Evolutionary conservation across 2,113 vertebrate genomes (phyloP).

Genomic region (Miniopterus natalensis): DNA sequence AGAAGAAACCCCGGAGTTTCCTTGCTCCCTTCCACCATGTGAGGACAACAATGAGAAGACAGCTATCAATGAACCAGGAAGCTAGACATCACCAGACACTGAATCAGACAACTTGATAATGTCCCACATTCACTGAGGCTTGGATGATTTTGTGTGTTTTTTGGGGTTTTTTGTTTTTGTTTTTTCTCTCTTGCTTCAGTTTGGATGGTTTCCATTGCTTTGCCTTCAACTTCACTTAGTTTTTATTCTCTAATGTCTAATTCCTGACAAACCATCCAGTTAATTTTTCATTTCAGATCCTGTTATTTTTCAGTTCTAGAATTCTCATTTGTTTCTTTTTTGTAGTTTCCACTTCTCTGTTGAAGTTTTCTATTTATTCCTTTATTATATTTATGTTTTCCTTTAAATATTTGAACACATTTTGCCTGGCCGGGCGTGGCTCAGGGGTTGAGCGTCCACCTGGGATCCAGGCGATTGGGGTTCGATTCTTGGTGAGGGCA

Average conservation of each 20-base stretch:
- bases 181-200: constrained; percentile 6
- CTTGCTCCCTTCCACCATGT: not conserved
- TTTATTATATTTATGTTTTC: not conserved
- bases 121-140: not conserved
- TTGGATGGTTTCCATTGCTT: constrained; percentile 24
- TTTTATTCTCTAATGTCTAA: constrained; percentile 19
- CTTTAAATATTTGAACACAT: not conserved
- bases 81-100: not conserved
- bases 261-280: not conserved
- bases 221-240: not conserved
- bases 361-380: constrained; percentile 3
- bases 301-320: not conserved
- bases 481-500: too few species aligned
- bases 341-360: not conserved
- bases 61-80: not conserved
- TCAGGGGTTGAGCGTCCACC: too few species aligned
- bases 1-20: not conserved
- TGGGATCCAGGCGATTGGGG: too few species aligned
- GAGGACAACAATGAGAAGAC: not conserved
- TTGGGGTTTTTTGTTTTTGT: not conserved
- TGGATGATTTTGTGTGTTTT: not conserved
- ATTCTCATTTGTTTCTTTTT: not conserved
- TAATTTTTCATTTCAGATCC: not conserved
- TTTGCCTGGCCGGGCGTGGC: too few species aligned
- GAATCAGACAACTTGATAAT: constrained; percentile 4